phyloP scores from a whole-genome alignment of 1,140 invertebrate species.

The Campodea augens region DNA sequence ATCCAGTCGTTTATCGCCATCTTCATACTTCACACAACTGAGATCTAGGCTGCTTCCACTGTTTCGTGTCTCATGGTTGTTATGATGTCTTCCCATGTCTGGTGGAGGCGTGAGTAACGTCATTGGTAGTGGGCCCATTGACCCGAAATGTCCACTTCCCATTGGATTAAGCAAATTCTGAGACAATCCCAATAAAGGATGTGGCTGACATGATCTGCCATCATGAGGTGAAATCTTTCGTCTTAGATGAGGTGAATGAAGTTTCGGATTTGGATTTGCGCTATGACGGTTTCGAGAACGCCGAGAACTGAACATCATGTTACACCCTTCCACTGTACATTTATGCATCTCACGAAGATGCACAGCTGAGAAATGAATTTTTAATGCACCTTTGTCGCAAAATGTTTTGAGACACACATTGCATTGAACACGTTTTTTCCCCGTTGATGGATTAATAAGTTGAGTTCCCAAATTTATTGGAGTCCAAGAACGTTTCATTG shows the following conservation, averaged over 20 bases:
- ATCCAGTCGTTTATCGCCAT: constrained; percentile 17
- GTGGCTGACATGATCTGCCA: constrained; percentile 66
- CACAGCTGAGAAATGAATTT: constrained; percentile 98
- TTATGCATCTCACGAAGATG: constrained; percentile 98
- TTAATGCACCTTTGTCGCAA: constrained; percentile 97
- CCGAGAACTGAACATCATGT: constrained; percentile 97
- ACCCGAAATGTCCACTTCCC: neutral
- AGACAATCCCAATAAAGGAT: constrained; percentile 53
- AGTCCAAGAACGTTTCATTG: constrained; percentile 79
- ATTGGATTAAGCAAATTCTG: constrained; percentile 21
- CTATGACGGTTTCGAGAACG: constrained; percentile 89
- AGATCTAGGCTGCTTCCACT: constrained; percentile 44
- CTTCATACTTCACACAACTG: constrained; percentile 27
- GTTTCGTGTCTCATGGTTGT: constrained; percentile 22
- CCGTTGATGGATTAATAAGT: constrained; percentile 75
- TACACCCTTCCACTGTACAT: constrained; percentile 95
- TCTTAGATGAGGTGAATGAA: constrained; percentile 84
- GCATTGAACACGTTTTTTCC: constrained; percentile 93
- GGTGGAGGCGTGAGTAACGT: constrained; percentile 4
- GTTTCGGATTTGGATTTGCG: constrained; percentile 94
- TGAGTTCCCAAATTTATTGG: constrained; percentile 73
- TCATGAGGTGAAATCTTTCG: constrained; percentile 85
- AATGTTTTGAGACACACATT: constrained; percentile 97
- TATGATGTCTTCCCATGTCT: neutral
- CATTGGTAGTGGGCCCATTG: neutral